Conservation (phyloP, 1,140 invertebrate species). For the Pentalonia nigronervosa region DNA sequence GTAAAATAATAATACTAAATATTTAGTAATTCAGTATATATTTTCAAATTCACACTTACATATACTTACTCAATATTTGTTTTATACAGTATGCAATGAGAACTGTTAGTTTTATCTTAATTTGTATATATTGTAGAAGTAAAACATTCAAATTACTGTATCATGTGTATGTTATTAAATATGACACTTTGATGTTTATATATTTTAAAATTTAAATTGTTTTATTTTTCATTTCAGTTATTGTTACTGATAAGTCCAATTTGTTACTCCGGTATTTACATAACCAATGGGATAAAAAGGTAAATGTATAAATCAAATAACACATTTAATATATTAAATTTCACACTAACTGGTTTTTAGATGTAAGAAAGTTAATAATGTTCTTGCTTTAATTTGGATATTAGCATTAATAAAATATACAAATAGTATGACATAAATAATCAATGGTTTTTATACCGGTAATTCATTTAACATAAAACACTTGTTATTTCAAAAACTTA, state of each 20-base stretch:
- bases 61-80: background rate
- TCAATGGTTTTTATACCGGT: no score
- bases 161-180: background rate
- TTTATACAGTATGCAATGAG: background rate
- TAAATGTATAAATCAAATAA: background rate
- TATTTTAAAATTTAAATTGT: background rate
- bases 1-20: no score
- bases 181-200: no score
- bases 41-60: background rate
- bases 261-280: conserved; percentile 91
- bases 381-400: no score
- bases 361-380: background rate
- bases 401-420: no score
- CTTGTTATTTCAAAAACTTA: no score
- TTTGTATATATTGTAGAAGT: background rate
- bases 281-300: conserved; percentile 81
- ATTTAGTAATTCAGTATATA: background rate
- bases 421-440: no score
- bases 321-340: background rate
- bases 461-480: no score
- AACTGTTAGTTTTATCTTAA: background rate
- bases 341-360: background rate
- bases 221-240: conserved; percentile 70
- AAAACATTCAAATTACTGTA: background rate
- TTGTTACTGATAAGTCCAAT: conserved; percentile 93